A percentile compares a stretch with the other conserved stretches of the same genome.
phyloP scores from a whole-genome alignment of 2,888 invertebrate genomes.

The Cataglyphis livida region DNA sequence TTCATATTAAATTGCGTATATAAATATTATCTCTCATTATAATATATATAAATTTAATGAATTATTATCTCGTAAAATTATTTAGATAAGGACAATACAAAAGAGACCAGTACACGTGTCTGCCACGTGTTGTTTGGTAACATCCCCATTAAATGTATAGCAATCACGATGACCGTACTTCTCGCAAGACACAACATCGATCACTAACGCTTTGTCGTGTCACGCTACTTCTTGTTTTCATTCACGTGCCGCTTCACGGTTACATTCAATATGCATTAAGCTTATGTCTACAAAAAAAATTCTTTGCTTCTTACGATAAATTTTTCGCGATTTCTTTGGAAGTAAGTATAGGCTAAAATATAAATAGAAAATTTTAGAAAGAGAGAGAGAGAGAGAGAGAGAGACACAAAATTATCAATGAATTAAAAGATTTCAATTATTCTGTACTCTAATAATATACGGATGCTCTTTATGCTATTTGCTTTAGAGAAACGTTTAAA shows the following conservation, averaged over 20 bases:
- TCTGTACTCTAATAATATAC: not conserved
- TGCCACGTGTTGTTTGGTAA: constrained; percentile 34
- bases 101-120: not conserved
- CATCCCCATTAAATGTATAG: constrained; percentile 23
- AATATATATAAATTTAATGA: constrained; percentile 2
- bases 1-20: not conserved
- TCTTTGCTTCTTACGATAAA: not conserved
- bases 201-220: constrained; percentile 80
- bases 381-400: too few relatives aligned
- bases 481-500: not conserved
- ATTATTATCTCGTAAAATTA: not conserved
- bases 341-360: not conserved
- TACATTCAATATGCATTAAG: constrained; percentile 71
- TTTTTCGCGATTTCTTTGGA: not conserved
- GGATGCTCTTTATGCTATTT: not conserved
- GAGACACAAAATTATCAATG: not conserved
- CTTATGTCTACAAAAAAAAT: constrained; percentile 66
- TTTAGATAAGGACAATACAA: not conserved
- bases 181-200: constrained; percentile 74
- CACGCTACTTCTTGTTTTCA: constrained; percentile 75
- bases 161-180: constrained; percentile 46
- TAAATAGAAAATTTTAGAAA: not conserved
- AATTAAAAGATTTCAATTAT: not conserved
- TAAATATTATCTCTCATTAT: not conserved
- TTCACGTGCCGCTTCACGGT: constrained; percentile 76